Conservation (phyloP, 2,888 invertebrate species). For the Pecten maximus region DNA sequence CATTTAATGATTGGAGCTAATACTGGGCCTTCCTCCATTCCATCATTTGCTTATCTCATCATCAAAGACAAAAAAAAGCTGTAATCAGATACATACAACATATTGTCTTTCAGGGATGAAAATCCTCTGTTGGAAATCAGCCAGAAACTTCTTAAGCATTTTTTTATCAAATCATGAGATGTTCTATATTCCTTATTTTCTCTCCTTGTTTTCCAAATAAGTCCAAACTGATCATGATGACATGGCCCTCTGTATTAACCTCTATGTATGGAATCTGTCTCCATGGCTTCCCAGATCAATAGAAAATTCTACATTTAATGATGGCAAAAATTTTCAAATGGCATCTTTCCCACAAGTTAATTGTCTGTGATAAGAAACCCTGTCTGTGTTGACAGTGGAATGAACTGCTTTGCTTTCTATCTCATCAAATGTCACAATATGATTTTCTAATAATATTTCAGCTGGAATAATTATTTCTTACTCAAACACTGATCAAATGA, state of each 20-base stretch:
- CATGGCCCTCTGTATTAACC: not conserved
- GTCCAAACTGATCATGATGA: not conserved
- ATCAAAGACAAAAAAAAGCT: not conserved
- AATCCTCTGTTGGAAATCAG: not conserved
- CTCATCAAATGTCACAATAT: not conserved
- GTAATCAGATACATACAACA: not conserved
- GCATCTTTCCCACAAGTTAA: not conserved
- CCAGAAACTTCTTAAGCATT: not conserved
- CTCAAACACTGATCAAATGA: not conserved
- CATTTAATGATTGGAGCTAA: not conserved
- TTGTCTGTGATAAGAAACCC: not conserved
- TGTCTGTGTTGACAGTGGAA: not conserved
- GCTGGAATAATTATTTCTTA: not conserved
- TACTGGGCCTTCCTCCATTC: not conserved
- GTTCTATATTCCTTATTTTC: not conserved
- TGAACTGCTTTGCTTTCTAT: not conserved
- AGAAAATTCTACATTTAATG: not conserved
- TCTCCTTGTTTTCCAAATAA: not conserved
- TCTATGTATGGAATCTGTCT: not conserved
- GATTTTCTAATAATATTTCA: not conserved
- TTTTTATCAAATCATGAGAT: conserved; percentile 26
- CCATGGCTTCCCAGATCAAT: not conserved
- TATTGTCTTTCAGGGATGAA: not conserved
- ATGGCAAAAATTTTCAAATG: not conserved
- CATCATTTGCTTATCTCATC: not conserved